Conservation (phyloP, 2,113 vertebrate genomes). For the Antidorcas marsupialis region DNA sequence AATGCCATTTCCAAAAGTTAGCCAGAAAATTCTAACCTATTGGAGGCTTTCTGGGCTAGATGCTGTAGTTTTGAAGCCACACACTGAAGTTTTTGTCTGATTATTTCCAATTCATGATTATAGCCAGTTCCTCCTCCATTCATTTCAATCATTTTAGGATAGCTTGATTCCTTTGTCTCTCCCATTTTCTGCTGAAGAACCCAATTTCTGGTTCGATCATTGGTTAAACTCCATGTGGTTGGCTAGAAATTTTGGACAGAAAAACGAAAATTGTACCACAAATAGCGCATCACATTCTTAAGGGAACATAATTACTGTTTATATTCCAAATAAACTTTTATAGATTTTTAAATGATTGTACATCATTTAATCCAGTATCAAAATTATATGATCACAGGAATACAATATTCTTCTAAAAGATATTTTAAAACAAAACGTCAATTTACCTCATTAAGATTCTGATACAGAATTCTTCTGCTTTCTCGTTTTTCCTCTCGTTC, state of each 20-base stretch:
- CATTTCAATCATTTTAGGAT: slow-evolving; percentile 60
- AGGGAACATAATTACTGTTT: background rate
- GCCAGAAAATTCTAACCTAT: slow-evolving; percentile 79
- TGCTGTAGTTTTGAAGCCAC: slow-evolving; percentile 83
- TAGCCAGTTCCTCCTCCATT: slow-evolving; percentile 62
- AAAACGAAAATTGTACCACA: background rate
- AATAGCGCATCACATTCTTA: background rate
- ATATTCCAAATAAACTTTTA: background rate
- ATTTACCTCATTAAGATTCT: slow-evolving; percentile 78
- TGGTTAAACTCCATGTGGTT: slow-evolving; percentile 72
- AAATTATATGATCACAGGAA: background rate
- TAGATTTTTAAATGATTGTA: background rate
- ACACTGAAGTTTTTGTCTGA: slow-evolving; percentile 85
- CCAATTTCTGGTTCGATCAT: slow-evolving; percentile 88
- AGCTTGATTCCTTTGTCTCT: slow-evolving; percentile 70
- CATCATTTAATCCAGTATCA: background rate
- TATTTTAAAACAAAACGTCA: background rate
- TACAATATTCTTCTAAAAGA: background rate
- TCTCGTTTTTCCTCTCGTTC: slow-evolving; percentile 67
- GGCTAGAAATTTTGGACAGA: slow-evolving; percentile 62
- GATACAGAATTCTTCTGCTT: slow-evolving; percentile 56
- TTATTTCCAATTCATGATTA: slow-evolving; percentile 79
- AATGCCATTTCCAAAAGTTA: background rate
- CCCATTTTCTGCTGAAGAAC: slow-evolving; percentile 87
- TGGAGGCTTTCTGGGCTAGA: slow-evolving; percentile 81